phyloP scores from a whole-genome alignment of 2,113 vertebrate species.

The Agapornis roseicollis region DNA sequence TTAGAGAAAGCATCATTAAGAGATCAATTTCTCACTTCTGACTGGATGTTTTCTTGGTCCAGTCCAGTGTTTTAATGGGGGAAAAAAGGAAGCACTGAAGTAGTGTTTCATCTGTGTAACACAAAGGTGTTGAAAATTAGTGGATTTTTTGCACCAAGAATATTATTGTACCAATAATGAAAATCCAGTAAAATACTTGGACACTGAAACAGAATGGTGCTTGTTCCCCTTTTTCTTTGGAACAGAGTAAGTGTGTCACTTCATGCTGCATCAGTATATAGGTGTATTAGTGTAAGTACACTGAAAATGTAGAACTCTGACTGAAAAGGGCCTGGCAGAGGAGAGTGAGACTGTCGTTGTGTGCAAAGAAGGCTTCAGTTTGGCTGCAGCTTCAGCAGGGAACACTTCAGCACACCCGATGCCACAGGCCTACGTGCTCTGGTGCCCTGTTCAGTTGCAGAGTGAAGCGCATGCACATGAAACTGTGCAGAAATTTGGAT shows the following conservation, averaged over 20 bases:
- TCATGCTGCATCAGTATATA: fast-evolving
- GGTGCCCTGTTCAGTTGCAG: background rate
- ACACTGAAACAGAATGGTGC: background rate
- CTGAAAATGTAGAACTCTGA: fast-evolving
- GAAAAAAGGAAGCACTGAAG: background rate
- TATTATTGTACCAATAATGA: background rate
- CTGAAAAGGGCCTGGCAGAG: background rate
- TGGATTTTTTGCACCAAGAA: background rate
- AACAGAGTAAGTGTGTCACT: background rate
- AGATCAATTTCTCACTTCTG: background rate
- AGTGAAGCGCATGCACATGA: background rate
- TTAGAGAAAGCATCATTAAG: background rate
- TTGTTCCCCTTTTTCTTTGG: background rate
- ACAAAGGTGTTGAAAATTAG: background rate
- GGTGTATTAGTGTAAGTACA: background rate
- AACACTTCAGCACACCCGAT: fast-evolving
- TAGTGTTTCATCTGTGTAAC: background rate
- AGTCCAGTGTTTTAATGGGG: background rate
- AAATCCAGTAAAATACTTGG: background rate
- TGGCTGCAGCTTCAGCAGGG: fast-evolving
- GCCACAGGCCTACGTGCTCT: background rate
- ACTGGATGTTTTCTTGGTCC: background rate
- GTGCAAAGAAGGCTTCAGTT: fast-evolving
- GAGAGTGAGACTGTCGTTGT: background rate
- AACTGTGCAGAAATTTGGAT: background rate